These are phyloP conservation scores for Zaprionus capensis DNA, from an alignment of 1,140 invertebrate genomes.

Conservation along the genomic window DNA sequence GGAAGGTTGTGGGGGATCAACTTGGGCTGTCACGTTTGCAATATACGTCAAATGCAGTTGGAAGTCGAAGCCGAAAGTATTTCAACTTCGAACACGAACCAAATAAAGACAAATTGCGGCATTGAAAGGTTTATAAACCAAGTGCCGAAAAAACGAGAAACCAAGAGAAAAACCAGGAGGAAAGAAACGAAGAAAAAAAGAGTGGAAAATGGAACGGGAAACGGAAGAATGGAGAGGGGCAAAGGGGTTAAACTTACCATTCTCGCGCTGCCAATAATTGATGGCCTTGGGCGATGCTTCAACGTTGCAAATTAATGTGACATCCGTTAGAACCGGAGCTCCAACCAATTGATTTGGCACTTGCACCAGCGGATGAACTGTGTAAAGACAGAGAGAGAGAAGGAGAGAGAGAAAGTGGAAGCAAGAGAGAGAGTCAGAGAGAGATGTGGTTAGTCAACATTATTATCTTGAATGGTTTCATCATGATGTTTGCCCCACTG, in stretches of 20 bases:
- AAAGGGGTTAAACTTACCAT: slow-evolving; percentile 86
- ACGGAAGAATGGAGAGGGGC: neutral
- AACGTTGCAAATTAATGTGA: slow-evolving; percentile 93
- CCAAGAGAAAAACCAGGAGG: neutral
- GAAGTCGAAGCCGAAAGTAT: slow-evolving; percentile 61
- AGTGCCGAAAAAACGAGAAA: slow-evolving; percentile 4
- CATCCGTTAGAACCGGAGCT: slow-evolving; percentile 91
- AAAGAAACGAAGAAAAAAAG: neutral
- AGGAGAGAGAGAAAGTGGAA: neutral
- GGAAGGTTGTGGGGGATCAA: neutral
- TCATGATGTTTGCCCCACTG: slow-evolving; percentile 2
- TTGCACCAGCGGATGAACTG: slow-evolving; percentile 93
- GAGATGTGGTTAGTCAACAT: slow-evolving; percentile 35
- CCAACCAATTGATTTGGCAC: slow-evolving; percentile 93
- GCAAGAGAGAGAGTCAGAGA: neutral
- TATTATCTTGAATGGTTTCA: slow-evolving; percentile 10
- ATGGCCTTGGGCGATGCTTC: slow-evolving; percentile 94
- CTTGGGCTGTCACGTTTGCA: slow-evolving; percentile 74
- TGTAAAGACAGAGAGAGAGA: slow-evolving; percentile 1
- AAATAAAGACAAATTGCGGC: slow-evolving; percentile 84
- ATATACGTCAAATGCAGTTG: slow-evolving; percentile 82
- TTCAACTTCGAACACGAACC: slow-evolving; percentile 78
- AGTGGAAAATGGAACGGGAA: neutral
- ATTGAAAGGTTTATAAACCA: slow-evolving; percentile 79
- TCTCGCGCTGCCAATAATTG: slow-evolving; percentile 94